phyloP scores from a whole-genome alignment of 2,113 vertebrate genomes.

The Myrmophylax atrothorax region DNA sequence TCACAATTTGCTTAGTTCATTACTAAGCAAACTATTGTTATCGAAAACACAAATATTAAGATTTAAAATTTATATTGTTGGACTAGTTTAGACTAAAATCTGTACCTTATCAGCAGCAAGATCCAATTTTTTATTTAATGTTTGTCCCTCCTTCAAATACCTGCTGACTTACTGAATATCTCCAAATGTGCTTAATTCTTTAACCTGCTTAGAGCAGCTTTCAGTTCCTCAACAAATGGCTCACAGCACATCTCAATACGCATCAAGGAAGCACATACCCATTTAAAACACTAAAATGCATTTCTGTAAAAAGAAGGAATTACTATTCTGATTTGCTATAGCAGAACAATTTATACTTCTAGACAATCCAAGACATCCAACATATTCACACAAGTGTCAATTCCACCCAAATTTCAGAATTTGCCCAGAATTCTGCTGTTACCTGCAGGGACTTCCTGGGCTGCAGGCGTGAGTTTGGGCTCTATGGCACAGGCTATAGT shows the following conservation, averaged over 20 bases:
- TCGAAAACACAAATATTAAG: background rate
- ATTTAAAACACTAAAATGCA: background rate
- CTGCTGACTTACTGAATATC: slow-evolving; percentile 79
- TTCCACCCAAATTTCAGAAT: background rate
- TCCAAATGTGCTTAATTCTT: slow-evolving; percentile 79
- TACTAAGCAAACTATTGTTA: background rate
- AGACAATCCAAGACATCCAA: background rate
- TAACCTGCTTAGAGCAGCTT: slow-evolving; percentile 78
- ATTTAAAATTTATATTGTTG: background rate
- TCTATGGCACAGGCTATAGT: background rate
- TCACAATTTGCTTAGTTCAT: background rate
- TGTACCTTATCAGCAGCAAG: slow-evolving; percentile 82
- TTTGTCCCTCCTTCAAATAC: slow-evolving; percentile 86
- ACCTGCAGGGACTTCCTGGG: background rate
- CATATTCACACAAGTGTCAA: background rate
- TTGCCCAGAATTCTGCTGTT: background rate
- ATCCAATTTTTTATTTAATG: slow-evolving; percentile 81
- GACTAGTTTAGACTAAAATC: background rate
- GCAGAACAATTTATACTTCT: background rate
- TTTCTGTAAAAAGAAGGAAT: background rate
- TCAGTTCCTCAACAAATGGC: slow-evolving; percentile 82
- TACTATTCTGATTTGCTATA: background rate
- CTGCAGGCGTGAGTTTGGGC: background rate
- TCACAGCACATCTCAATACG: slow-evolving; percentile 77
- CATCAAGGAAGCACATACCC: background rate